Evolutionary conservation across 2,113 vertebrate species (phyloP), one percentile per base, ranked within the genome.

Genomic region (Trematocara macrostoma): DNA sequence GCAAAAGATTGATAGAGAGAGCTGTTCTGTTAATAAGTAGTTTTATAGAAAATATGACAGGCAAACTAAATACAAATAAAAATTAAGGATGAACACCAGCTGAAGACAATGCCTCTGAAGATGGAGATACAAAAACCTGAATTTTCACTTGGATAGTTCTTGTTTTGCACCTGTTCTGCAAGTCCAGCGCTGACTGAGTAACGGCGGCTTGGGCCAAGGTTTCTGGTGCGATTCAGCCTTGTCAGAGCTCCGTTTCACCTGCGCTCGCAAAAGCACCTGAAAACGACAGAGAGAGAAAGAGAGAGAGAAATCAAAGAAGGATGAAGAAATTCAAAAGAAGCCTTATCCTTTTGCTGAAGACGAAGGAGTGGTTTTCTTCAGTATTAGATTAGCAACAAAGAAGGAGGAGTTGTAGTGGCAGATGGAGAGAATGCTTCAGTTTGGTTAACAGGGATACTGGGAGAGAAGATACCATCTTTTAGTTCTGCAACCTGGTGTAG

Each of bases 1-100:
- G 94, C 93, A 94, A 95, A 92, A 94, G 92, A 95, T 88, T 94
- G 91, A 95, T 92, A 93, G 82, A 93, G 91, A 91, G 87, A 90
- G 91, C 89, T 88, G 88, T 86, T 88, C 85, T 59, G 90, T 88
- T 93, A 89, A 91, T 87, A 90, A 90, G 86, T 84, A 61, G 47
- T 90, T 84, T 93, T 84, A 85, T 82, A 42, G 71, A 59, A 85
- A 90, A 87, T 90, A 81, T 84, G 74, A 89, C 69, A 81, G 76
- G 71, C 15, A 78, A 74, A 81, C 86, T 91, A 84, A 57, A 61
- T 78, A 55, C 29, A 56, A 35, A 57, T 51, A 38, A 87, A 92
- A 84, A 90, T 86, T 76, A 86, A 67, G 23, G 71, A 82, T 71
- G 82, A 87, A 38, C 87, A 92, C 6, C 89, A 56, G 74, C 49